These are phyloP conservation scores for Hydrotaea diabolus DNA, from an alignment of 2,888 invertebrate genomes.

Conservation along the genomic window DNA sequence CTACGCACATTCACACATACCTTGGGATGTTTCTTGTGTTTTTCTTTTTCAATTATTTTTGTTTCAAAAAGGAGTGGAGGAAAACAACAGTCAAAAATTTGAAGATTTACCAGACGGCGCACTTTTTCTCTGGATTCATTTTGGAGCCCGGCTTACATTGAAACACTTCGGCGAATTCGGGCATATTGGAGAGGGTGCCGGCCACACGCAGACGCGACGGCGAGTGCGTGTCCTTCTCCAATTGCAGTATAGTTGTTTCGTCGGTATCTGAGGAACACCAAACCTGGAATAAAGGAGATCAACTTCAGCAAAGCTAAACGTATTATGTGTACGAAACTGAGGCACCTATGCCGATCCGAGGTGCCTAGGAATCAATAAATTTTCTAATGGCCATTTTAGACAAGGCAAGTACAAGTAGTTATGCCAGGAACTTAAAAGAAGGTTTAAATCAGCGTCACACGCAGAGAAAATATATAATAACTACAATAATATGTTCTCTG, in stretches of 20 bases:
- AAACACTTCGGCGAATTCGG: constrained; percentile 91
- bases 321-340: no score
- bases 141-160: constrained; percentile 87
- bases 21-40: constrained; percentile 37
- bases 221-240: constrained; percentile 96
- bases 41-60: background rate
- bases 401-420: no score
- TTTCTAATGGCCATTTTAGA: no score
- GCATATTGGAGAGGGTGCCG: constrained; percentile 92
- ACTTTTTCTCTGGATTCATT: constrained; percentile 93
- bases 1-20: constrained; percentile 25
- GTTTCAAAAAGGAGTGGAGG: constrained; percentile 7
- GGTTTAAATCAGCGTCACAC: no score
- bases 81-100: background rate
- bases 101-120: constrained; percentile 90
- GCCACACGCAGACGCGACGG: constrained; percentile 93
- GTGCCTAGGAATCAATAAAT: no score
- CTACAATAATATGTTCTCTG: no score
- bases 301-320: no score
- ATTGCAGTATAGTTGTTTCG: constrained; percentile 91
- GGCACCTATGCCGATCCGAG: no score
- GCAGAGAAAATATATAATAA: no score
- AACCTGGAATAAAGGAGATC: constrained; percentile 81
- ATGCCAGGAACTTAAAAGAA: no score
- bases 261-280: constrained; percentile 95